Percentiles rank a stretch among this genome's conserved stretches.
Conservation (phyloP, 2,113 vertebrate genomes). For the Tupaia chinensis region DNA sequence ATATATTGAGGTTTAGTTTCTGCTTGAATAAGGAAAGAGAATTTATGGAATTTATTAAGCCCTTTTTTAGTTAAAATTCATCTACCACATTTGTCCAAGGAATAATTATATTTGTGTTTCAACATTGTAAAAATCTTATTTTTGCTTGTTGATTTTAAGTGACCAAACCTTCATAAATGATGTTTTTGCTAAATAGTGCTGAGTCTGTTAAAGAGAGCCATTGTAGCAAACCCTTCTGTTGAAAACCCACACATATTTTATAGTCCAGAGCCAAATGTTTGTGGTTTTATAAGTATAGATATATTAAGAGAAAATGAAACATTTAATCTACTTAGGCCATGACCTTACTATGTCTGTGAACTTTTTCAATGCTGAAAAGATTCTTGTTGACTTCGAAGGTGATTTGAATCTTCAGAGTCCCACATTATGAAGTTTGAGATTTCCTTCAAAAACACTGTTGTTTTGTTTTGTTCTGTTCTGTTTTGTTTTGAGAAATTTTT, state of each 20-base stretch:
- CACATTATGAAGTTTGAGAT: background rate
- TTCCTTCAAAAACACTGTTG: constrained; percentile 1
- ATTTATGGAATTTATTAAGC: constrained; percentile 1
- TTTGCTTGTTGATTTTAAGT: background rate
- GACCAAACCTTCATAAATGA: background rate
- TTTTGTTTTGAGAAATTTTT: no score
- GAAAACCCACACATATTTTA: background rate
- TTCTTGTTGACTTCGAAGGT: background rate
- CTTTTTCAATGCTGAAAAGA: background rate
- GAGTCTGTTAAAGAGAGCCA: background rate
- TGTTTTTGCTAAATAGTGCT: background rate
- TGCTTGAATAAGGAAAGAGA: constrained; percentile 43
- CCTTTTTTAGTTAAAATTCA: constrained; percentile 32
- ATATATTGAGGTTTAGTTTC: background rate
- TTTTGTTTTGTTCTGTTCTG: no score
- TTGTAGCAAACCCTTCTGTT: background rate
- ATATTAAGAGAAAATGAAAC: background rate
- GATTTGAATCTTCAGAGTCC: background rate
- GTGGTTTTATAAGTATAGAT: constrained; percentile 21
- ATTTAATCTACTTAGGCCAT: background rate
- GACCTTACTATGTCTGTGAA: background rate
- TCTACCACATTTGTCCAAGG: background rate
- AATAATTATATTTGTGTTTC: background rate
- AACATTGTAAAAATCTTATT: background rate
- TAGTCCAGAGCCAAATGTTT: background rate